Percentiles rank a stretch among this genome's conserved stretches.
Evolutionary conservation across 2,113 vertebrate species (phyloP).

Genomic region (Numenius arquata): DNA sequence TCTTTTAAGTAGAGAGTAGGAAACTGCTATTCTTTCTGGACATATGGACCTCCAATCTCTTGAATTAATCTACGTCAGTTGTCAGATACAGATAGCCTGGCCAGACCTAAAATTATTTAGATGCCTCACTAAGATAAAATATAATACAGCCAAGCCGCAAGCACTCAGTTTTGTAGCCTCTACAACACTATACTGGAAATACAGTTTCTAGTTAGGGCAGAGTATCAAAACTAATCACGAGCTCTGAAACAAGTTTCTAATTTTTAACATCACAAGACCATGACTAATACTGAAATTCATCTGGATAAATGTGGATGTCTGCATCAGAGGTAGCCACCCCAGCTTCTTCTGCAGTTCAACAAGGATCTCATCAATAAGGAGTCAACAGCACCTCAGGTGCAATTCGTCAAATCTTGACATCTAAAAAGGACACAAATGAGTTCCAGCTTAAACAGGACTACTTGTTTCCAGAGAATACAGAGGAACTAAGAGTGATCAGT

Average conservation of each 20-base stretch:
- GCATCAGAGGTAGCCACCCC: not conserved
- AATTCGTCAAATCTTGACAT: not conserved
- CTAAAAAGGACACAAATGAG: not conserved
- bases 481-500: not conserved
- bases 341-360: not conserved
- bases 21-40: not conserved
- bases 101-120: not conserved
- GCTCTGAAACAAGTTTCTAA: not conserved
- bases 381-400: not conserved
- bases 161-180: not conserved
- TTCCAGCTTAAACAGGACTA: not conserved
- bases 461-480: not conserved
- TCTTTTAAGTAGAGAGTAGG: not conserved
- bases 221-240: not conserved
- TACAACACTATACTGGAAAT: not conserved
- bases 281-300: not conserved
- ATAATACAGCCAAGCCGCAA: not conserved
- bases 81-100: not conserved
- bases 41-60: constrained; percentile 7
- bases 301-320: not conserved
- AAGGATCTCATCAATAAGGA: not conserved
- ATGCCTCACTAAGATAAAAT: not conserved
- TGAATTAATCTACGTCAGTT: constrained; percentile 17
- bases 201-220: not conserved
- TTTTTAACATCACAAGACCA: not conserved